Percentiles rank a stretch among this genome's conserved stretches.
These are phyloP conservation scores for Eremobia ochroleuca DNA, from an alignment of 2,888 invertebrate species.

Conservation along the genomic window DNA sequence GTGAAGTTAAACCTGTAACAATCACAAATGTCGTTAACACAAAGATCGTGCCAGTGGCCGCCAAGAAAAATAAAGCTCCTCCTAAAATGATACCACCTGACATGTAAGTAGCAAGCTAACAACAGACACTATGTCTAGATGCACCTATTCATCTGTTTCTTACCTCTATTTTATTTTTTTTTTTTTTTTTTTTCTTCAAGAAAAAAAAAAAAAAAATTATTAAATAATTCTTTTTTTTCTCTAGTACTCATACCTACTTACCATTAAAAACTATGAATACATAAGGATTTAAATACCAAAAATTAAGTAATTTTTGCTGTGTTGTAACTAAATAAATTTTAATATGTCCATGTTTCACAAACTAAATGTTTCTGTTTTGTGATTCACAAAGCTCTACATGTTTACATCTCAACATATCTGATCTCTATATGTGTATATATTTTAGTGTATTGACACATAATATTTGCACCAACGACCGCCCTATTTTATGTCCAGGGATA, in stretches of 20 bases:
- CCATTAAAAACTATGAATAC: not conserved
- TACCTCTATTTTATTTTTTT: too few species aligned
- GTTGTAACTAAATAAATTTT: constrained; percentile 5
- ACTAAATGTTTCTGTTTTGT: not conserved
- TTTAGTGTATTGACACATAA: too few species aligned
- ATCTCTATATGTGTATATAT: too few species aligned
- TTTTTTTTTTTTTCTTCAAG: too few species aligned
- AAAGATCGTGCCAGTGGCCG: constrained; percentile 70
- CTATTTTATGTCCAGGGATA: too few species aligned
- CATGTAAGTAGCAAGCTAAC: constrained; percentile 76
- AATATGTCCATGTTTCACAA: not conserved
- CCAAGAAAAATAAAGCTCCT: constrained; percentile 62
- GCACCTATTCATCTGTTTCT: not conserved
- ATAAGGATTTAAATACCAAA: not conserved
- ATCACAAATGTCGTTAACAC: constrained; percentile 79
- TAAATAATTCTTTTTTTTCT: too few species aligned
- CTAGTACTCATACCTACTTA: not conserved
- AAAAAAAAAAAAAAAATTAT: too few species aligned
- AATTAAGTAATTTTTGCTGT: not conserved
- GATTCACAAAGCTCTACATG: not conserved
- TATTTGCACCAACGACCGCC: too few species aligned
- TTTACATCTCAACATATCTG: too few species aligned
- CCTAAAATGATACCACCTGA: constrained; percentile 78
- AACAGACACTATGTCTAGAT: not conserved
- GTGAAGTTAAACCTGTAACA: constrained; percentile 75